Evolutionary conservation across 2,113 vertebrate genomes (phyloP).

Genomic region (Pogonocichla stellata): DNA sequence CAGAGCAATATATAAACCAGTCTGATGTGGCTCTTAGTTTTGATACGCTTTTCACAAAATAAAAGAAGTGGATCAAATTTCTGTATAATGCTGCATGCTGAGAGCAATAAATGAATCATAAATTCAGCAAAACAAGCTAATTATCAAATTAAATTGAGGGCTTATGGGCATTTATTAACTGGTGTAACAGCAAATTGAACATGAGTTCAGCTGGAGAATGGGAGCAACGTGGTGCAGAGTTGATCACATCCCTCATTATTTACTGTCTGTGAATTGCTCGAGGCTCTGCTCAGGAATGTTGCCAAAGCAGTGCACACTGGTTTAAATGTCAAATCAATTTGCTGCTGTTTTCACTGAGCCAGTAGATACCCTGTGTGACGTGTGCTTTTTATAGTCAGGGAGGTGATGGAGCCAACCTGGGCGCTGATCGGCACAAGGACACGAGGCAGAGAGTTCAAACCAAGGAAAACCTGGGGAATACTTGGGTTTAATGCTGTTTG

Average conservation of each 20-base stretch:
- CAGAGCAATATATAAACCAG: neutral
- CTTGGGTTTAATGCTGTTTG: neutral
- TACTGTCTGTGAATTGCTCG: neutral
- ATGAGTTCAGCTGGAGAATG: neutral
- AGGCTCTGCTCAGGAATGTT: neutral
- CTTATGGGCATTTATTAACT: neutral
- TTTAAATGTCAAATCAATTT: conserved; percentile 35
- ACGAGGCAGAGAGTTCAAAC: neutral
- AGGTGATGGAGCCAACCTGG: neutral
- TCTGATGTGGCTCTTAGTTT: neutral
- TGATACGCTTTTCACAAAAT: neutral
- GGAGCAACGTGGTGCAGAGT: accelerated
- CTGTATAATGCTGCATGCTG: neutral
- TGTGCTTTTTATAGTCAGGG: neutral
- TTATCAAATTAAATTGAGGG: neutral
- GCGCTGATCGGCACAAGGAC: accelerated
- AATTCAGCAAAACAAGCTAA: neutral
- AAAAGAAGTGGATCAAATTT: neutral
- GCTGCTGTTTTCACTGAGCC: neutral
- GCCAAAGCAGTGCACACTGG: neutral
- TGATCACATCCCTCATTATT: neutral
- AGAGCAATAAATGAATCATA: neutral
- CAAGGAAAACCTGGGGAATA: neutral
- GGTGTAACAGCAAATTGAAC: neutral
- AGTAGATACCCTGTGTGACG: accelerated